Percentiles rank a stretch among this genome's conserved stretches.
phyloP scores from a whole-genome alignment of 2,888 invertebrate genomes.

The Nineta flava region DNA sequence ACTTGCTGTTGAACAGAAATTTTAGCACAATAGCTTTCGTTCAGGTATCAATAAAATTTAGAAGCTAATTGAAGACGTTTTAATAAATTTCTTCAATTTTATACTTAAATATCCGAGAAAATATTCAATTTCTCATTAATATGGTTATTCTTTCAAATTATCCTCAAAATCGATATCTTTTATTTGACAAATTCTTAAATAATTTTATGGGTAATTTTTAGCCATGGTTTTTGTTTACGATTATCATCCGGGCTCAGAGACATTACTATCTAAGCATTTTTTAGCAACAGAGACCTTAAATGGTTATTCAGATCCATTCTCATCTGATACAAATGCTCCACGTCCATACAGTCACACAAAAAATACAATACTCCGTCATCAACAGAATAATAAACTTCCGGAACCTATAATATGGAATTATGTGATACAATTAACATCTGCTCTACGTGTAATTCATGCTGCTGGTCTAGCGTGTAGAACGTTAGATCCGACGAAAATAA shows the following conservation, averaged over 20 bases:
- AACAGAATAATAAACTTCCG: constrained; percentile 54
- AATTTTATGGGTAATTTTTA: constrained; percentile 25
- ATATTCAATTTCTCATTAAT: too few relatives aligned
- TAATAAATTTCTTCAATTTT: too few relatives aligned
- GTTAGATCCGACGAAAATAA: constrained; percentile 84
- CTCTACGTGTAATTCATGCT: constrained; percentile 77
- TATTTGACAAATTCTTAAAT: too few relatives aligned
- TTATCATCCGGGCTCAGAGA: constrained; percentile 83
- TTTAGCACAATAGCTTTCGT: too few relatives aligned
- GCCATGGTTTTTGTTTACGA: constrained; percentile 94
- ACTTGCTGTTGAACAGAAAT: too few relatives aligned
- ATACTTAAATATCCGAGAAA: too few relatives aligned
- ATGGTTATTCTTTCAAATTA: too few relatives aligned
- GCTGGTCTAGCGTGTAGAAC: constrained; percentile 62
- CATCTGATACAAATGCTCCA: constrained; percentile 65
- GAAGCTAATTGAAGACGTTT: too few relatives aligned
- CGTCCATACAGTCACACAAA: constrained; percentile 69
- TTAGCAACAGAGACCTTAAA: constrained; percentile 40
- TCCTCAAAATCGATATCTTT: too few relatives aligned
- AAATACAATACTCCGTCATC: constrained; percentile 63
- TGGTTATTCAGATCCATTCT: constrained; percentile 63
- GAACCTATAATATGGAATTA: constrained; percentile 92
- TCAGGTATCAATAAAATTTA: too few relatives aligned
- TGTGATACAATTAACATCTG: constrained; percentile 88
- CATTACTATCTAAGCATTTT: constrained; percentile 75